These are phyloP conservation scores for Callimorpha dominula DNA, from an alignment of 2,888 invertebrate species.

Conservation along the genomic window DNA sequence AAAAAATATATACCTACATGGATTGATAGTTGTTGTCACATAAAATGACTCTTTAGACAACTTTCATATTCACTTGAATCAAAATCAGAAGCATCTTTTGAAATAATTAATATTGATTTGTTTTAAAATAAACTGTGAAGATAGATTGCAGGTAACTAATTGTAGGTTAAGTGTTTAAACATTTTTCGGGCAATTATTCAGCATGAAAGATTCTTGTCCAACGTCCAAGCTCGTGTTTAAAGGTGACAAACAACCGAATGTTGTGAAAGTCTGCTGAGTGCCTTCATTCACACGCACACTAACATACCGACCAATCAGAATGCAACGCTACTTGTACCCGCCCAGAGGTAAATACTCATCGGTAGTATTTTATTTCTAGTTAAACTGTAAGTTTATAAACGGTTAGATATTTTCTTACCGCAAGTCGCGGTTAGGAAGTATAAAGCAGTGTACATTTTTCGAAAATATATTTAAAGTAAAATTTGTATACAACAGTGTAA, in stretches of 20 bases:
- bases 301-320: conserved; percentile 51
- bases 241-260: conserved; percentile 45
- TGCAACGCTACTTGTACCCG: conserved; percentile 33
- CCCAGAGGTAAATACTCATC: conserved; percentile 62
- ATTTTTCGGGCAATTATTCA: conserved; percentile 16
- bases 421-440: neutral
- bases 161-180: conserved; percentile 12
- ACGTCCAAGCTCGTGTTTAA: conserved; percentile 11
- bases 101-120: neutral
- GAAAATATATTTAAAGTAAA: neutral
- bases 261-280: conserved; percentile 46
- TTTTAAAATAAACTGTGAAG: neutral
- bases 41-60: neutral
- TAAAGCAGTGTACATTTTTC: neutral
- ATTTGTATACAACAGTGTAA: neutral
- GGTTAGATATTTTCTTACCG: neutral
- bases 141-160: conserved; percentile 14
- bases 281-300: conserved; percentile 43
- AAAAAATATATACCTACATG: no score
- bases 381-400: conserved; percentile 20
- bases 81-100: neutral
- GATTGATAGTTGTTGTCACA: no score
- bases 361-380: conserved; percentile 48
- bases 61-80: neutral
- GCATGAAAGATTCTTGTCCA: conserved; percentile 19